Base-by-base conservation (phyloP, 1,140 invertebrate genomes). In the Drosophila obscura region DNA sequence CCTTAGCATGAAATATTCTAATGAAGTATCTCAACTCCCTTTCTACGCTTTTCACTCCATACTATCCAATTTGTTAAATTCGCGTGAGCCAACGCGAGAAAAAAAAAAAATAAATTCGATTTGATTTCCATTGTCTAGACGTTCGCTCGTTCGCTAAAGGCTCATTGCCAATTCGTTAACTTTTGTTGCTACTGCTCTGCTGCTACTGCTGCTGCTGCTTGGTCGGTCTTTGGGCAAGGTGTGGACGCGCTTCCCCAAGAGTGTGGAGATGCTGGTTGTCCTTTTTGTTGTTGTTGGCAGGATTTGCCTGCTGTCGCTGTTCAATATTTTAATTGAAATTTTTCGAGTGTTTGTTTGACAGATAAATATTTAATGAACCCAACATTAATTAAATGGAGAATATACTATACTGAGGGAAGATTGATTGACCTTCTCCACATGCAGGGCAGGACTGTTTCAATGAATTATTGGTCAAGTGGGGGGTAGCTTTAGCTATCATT, bases 61-160 rank as follows among this genome's bases (percentile, higher is more conserved):
- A 69, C 63, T 72, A 73, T 88, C 78, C 72, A 80, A 88, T 88
- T 87, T 83, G 66, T 74, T 58, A 78, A 77, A 81, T 79, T 78
- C 74, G 64, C 51, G 61, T 13, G 71, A 59, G 58, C 43, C 44
- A 44, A 79, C 49, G 43, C 75, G 76, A 51, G 46, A 43, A 48
- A 75, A 63, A 60, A 59, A 59, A 69, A 79, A 73, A 87, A 82
- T 61, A 83, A 88, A 83, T 88, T 88, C 84, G 84, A 88, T 88
- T 88, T 88, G 83, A 88, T 83, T 88, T 80, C 66, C 84, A 88
- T 88, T 88, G 83, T 88, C 83, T 88, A 88, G 83, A 88, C 82
- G 45, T 73, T 88, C 71, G 65, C 59, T 83, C 82, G 48, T 73
- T 88, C 71, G 62, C 59, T 83, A 39, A 11, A 39, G 11, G 66